Evolutionary conservation across 2,888 invertebrate genomes (phyloP), one percentile per base, ranked within the genome.

Genomic region (Plebejus anna): DNA sequence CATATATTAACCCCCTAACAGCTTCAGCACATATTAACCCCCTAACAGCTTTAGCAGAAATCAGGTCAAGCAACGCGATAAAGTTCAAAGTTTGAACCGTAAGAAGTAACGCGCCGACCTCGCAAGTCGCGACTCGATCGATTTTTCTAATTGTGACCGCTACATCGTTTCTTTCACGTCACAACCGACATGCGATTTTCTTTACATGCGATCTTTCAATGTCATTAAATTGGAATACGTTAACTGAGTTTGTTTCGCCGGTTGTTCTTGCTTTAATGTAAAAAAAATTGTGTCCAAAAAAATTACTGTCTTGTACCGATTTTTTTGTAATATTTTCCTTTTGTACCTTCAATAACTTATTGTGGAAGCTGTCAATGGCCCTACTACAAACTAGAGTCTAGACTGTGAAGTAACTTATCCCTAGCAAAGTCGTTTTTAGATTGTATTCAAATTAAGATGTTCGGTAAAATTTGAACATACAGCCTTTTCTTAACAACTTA

Each of bases 61-160:
- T 76, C 59, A 76, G 76, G 76, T 76, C 76, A 76, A 71, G 57
- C 71, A 28, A 76, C 38, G 55, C 76, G 70, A 76, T 76, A 85
- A 83, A 83, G 75, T 71, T 76, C 77, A 77, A 84, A 76, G 76
- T 76, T 76, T 38, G n/a, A 71, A 76, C 42, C 55, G 72, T 13
- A 72, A 72, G 59, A 6, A 38, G 57, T 72, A 81, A 84, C 82
- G 85, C 88, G 84, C 83, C 83, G 82, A 55, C 80, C 80, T 82
- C 82, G 83, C 79, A 80, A 79, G 32, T 78, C 79, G 77, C 79
- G 78, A 9, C 42, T 51, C 55, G 80, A 89, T 90, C 89, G 88
- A 88, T 89, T 86, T 84, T 84, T 84, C 82, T 85, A 85, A 85
- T 86, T 85, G 85, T 84, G 82, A 82, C 81, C 81, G 79, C 80